These are phyloP conservation scores for Bagarius yarrelli DNA, from an alignment of 2,113 vertebrate species.

Conservation along the genomic window DNA sequence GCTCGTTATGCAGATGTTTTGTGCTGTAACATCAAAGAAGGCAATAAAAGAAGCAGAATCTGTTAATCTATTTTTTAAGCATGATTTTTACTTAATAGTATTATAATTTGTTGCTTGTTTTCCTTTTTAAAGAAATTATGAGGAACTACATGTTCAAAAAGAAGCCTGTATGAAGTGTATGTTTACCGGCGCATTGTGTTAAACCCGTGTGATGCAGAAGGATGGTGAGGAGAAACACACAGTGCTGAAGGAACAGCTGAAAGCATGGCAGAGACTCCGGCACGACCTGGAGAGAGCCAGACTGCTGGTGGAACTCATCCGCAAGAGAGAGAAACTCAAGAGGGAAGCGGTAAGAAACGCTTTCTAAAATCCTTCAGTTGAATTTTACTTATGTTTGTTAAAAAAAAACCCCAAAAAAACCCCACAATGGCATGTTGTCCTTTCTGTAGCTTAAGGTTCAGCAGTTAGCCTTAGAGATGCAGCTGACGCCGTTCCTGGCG, in stretches of 20 bases:
- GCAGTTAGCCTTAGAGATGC: conserved; percentile 94
- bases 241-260: conserved; percentile 94
- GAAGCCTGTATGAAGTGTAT: not conserved
- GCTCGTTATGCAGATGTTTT: too few species aligned
- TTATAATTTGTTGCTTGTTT: not conserved
- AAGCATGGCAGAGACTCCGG: conserved; percentile 95
- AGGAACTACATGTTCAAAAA: not conserved
- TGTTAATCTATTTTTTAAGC: too few species aligned
- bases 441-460: conserved; percentile 90
- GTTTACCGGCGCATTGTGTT: conserved; percentile 27
- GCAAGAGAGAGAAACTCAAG: conserved; percentile 97
- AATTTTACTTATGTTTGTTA: not conserved
- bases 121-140: not conserved
- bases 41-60: too few species aligned
- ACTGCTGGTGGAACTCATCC: conserved; percentile 95
- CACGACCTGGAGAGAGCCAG: conserved; percentile 95
- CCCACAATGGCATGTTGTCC: not conserved
- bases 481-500: conserved; percentile 93
- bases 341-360: conserved; percentile 85
- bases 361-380: not conserved
- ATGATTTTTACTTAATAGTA: too few species aligned
- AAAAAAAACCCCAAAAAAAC: not conserved
- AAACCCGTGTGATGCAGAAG: conserved; percentile 74
- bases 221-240: conserved; percentile 92
- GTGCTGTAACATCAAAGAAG: too few species aligned